These are phyloP conservation scores for Melanotaenia boesemani DNA, from an alignment of 2,797 vertebrate species.

Conservation along the genomic window DNA sequence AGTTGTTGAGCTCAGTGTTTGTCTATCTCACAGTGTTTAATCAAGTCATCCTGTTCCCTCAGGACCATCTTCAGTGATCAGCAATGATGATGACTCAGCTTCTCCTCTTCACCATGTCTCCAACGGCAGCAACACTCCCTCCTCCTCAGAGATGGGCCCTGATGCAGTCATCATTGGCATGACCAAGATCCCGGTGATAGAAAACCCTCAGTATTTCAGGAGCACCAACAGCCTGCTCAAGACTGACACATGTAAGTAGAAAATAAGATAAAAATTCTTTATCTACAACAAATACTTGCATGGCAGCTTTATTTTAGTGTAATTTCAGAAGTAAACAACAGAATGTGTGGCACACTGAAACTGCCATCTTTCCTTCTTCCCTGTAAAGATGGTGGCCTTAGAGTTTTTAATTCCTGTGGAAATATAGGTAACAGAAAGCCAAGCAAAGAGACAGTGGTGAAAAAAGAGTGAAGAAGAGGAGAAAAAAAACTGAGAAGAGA, in stretches of 20 bases:
- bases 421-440: conserved; percentile 28
- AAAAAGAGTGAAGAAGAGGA: neutral
- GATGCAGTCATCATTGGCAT: conserved; percentile 97
- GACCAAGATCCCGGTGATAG: conserved; percentile 99
- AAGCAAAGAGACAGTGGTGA: neutral
- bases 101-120: conserved; percentile 98
- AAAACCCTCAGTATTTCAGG: conserved; percentile 99
- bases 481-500: conserved; percentile 9
- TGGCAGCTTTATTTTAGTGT: neutral
- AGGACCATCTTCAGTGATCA: conserved; percentile 98
- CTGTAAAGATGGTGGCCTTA: conserved; percentile 63
- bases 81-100: conserved; percentile 96
- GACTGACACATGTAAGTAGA: conserved; percentile 93
- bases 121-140: conserved; percentile 96
- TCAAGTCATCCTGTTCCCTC: conserved; percentile 21
- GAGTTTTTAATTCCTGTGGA: conserved; percentile 37
- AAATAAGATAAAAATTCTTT: neutral
- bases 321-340: neutral
- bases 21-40: neutral
- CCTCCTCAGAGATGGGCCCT: conserved; percentile 95
- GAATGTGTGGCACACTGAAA: conserved; percentile 1
- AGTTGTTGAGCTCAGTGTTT: conserved; percentile 2
- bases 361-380: conserved; percentile 44
- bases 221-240: conserved; percentile 96
- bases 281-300: neutral